Evolutionary conservation across 2,888 invertebrate genomes (phyloP), one percentile per base, ranked within the genome.

Genomic region (Baronia brevicornis): DNA sequence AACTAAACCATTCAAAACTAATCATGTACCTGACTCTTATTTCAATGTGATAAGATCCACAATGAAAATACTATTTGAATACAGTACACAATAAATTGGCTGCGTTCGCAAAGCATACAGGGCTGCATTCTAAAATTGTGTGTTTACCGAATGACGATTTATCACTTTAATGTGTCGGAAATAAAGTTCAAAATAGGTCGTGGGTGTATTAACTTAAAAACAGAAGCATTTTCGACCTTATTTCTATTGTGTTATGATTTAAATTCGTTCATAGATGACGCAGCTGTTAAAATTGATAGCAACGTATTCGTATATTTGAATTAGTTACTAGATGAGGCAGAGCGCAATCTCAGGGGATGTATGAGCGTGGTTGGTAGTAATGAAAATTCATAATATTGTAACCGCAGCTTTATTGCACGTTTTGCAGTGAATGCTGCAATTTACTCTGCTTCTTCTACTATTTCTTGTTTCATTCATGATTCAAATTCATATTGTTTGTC

Each of bases 251-350:
- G 11, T 22, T 27, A 33, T 18, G 28, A 18, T 28, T 18, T 33
- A 33, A 18, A 28, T 33, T 33, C 5, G 27, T 12, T n/a, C n/a
- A 28, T 8, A 12, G 10, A 15, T 11, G 24, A 26, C 17, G 6
- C 33, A 22, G 27, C 22, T 17, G 21, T 14, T 11, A 23, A 13
- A 22, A 18, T 11, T 28, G 28, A 28, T 28, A 18, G 22, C 28
- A 18, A 12, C 23, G 33, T 28, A 33, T 33, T 28, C 28, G 33
- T 28, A 33, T 33, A 27, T 33, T 28, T 33, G 33, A 33, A 33
- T 33, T 33, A 33, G 33, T 33, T 33, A 33, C 33, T 33, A 33
- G 28, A 33, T 33, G 33, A 18, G 28, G 33, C 28, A 33, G n/a
- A 33, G 33, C 33, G 23, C 9, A 23, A 23, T 23, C 28, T 22